Evolutionary conservation across 2,113 vertebrate genomes (phyloP).

Genomic region (Paracanthobrama guichenoti): DNA sequence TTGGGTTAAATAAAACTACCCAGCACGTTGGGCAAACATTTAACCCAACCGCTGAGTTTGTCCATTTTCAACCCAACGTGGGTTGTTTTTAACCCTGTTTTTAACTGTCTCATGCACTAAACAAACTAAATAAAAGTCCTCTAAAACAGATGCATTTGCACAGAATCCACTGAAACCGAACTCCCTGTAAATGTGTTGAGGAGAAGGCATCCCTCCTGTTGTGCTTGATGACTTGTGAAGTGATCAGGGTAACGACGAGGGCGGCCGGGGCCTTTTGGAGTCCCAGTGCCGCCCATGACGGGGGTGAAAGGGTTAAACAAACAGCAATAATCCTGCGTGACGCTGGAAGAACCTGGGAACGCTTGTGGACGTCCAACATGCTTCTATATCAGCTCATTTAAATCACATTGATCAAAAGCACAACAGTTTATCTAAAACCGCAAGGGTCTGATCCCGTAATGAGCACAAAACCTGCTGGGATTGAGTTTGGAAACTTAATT

Average conservation of each 20-base stretch:
- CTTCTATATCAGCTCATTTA: slow-evolving; percentile 8
- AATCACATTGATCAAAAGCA: slow-evolving; percentile 36
- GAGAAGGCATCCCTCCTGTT: background rate
- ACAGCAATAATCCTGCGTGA: slow-evolving; percentile 43
- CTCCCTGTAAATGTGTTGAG: no score
- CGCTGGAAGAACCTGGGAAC: slow-evolving; percentile 10
- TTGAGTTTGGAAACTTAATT: background rate
- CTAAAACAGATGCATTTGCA: background rate
- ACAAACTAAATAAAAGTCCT: background rate
- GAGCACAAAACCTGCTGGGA: background rate
- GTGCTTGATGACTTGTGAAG: slow-evolving; percentile 60
- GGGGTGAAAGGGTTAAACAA: slow-evolving; percentile 55
- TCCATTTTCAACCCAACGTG: no score
- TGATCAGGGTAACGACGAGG: slow-evolving; percentile 59
- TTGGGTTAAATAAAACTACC: no score
- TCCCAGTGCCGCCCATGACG: background rate
- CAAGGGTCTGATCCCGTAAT: background rate
- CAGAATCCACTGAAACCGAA: background rate
- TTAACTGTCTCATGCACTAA: background rate
- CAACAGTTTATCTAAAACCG: slow-evolving; percentile 47
- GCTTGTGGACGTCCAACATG: background rate
- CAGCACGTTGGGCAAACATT: no score
- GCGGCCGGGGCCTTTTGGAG: no score
- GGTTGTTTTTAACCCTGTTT: no score
- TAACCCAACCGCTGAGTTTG: no score